Conservation (phyloP, 2,797 vertebrate genomes). For the Crocodylus rhombifer region DNA sequence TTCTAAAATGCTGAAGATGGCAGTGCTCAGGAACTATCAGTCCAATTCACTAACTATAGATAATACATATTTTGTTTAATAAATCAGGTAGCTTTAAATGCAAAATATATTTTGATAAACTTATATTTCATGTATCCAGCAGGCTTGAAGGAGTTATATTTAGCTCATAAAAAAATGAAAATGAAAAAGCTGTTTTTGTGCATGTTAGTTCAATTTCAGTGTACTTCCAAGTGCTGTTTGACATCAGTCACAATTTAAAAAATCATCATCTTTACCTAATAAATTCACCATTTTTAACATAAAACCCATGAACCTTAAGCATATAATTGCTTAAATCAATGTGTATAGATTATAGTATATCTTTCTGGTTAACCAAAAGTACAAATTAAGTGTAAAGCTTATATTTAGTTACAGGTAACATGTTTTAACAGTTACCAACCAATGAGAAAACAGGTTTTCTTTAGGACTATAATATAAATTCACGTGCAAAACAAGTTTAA, state of each 20-base stretch:
- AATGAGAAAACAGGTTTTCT: background rate
- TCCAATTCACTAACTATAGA: constrained; percentile 36
- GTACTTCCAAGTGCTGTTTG: constrained; percentile 61
- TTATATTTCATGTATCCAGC: constrained; percentile 10
- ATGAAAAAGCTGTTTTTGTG: constrained; percentile 61
- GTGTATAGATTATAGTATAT: background rate
- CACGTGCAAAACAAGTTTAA: constrained; percentile 1
- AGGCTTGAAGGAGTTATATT: background rate
- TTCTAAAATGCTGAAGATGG: constrained; percentile 51
- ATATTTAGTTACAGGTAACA: background rate
- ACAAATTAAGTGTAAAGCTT: no score
- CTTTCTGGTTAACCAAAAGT: background rate
- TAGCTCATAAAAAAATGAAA: constrained; percentile 52
- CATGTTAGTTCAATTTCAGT: constrained; percentile 61
- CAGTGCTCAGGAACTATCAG: constrained; percentile 37
- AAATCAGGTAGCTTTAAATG: constrained; percentile 51
- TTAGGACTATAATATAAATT: background rate
- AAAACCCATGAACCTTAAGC: constrained; percentile 39
- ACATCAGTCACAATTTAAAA: constrained; percentile 60
- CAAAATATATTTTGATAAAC: constrained; percentile 58
- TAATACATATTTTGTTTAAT: constrained; percentile 57
- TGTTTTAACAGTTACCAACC: background rate
- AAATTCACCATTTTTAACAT: constrained; percentile 43
- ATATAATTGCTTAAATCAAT: constrained; percentile 30
- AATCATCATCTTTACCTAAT: constrained; percentile 40